Percentiles rank a stretch among this genome's conserved stretches.
These are phyloP conservation scores for Sylvia atricapilla DNA, from an alignment of 2,113 vertebrate species.

Conservation along the genomic window DNA sequence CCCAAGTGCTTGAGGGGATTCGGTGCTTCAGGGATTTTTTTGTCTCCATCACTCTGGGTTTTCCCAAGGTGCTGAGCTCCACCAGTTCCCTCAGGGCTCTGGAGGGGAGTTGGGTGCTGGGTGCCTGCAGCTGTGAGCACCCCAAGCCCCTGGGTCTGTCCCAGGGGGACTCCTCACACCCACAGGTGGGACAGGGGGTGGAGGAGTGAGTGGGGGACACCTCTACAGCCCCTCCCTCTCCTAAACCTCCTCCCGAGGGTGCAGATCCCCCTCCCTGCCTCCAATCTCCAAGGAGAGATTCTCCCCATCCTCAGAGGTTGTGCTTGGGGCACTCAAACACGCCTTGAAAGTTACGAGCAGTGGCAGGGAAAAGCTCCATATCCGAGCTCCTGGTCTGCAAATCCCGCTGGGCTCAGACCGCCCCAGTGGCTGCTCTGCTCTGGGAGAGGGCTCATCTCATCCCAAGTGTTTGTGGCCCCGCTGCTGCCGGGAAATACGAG, in stretches of 20 bases:
- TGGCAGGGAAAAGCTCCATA: neutral
- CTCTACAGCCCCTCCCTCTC: neutral
- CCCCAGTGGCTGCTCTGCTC: neutral
- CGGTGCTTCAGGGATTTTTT: no score
- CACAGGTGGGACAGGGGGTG: accelerated
- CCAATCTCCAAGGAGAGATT: neutral
- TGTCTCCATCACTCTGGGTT: accelerated
- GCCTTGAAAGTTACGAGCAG: neutral
- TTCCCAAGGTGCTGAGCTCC: neutral
- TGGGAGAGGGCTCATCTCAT: accelerated
- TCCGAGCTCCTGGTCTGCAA: accelerated
- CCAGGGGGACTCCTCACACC: neutral
- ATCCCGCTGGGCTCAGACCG: accelerated
- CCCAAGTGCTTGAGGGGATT: neutral
- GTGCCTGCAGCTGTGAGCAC: accelerated
- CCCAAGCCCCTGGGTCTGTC: neutral
- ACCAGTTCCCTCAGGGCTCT: accelerated
- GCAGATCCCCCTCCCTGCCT: neutral
- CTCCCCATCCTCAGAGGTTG: neutral
- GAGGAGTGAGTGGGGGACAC: accelerated
- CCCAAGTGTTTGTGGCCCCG: accelerated
- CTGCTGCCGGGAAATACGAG: neutral
- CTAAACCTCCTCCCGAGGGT: neutral
- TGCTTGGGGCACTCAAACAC: neutral
- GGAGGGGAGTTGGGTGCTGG: neutral